A percentile compares a stretch with the other conserved stretches of the same genome.
These are phyloP conservation scores for Miniopterus natalensis DNA, from an alignment of 2,113 vertebrate species.

Conservation along the genomic window DNA sequence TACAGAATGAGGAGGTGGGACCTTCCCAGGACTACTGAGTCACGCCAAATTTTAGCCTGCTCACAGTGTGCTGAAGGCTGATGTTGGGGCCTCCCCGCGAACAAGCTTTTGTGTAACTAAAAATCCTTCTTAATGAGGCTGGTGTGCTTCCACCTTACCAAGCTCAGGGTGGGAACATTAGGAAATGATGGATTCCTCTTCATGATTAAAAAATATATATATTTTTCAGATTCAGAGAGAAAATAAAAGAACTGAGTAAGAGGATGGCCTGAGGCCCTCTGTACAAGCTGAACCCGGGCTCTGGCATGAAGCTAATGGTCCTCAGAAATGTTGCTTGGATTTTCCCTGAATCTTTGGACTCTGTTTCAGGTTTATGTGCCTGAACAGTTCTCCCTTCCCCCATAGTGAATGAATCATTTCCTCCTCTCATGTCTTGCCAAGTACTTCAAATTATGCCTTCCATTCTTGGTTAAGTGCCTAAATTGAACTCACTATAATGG, in stretches of 20 bases:
- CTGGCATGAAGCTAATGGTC: background rate
- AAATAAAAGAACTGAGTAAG: background rate
- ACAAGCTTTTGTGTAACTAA: background rate
- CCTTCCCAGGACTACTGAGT: background rate
- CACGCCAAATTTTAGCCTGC: background rate
- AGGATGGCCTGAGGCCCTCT: background rate
- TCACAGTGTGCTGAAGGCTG: fast-evolving
- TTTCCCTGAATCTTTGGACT: background rate
- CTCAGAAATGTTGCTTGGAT: background rate
- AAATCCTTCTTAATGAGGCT: background rate
- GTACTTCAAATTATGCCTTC: conserved; percentile 9
- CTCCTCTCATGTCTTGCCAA: conserved; percentile 73
- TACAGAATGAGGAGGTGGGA: background rate
- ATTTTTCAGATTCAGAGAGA: background rate
- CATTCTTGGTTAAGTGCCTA: background rate
- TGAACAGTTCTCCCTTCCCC: background rate
- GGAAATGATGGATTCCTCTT: background rate
- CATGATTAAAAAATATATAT: background rate
- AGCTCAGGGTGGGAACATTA: background rate
- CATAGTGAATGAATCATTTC: conserved; percentile 80
- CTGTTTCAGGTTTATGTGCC: background rate
- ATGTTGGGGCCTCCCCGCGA: background rate
- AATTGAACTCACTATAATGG: background rate
- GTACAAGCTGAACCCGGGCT: background rate
- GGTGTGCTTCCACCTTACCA: background rate